phyloP scores from a whole-genome alignment of 2,113 vertebrate genomes.

The Plotosus lineatus region DNA sequence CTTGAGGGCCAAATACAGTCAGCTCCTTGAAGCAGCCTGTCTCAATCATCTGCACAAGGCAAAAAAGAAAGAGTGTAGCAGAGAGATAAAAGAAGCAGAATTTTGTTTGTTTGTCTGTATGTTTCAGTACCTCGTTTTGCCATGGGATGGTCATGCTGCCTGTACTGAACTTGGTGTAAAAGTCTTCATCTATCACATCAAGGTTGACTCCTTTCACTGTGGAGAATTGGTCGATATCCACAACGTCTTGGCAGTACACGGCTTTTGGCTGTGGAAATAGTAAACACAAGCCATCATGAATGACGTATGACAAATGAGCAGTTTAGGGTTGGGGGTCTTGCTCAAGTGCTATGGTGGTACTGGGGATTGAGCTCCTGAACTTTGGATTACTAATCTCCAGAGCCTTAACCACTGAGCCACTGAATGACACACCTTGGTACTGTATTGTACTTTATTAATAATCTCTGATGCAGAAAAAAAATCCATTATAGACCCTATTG shows the following conservation, averaged over 20 bases:
- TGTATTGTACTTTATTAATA: neutral
- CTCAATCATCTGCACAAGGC: conserved; percentile 75
- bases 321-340: no score
- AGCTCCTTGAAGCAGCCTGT: conserved; percentile 81
- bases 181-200: conserved; percentile 70
- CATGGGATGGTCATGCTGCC: conserved; percentile 78
- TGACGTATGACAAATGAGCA: no score
- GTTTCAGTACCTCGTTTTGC: conserved; percentile 78
- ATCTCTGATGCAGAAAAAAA: neutral
- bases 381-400: no score
- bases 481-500: neutral
- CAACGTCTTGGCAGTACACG: conserved; percentile 84
- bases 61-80: neutral
- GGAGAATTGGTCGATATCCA: conserved; percentile 86
- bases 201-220: conserved; percentile 77
- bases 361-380: no score
- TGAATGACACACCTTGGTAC: no score
- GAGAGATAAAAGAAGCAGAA: neutral
- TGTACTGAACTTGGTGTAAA: conserved; percentile 78
- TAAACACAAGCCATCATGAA: neutral
- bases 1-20: conserved; percentile 74
- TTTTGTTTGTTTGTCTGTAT: neutral
- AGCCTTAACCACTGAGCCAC: no score
- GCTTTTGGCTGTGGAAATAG: conserved; percentile 69
- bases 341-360: no score